Percentiles rank a stretch among this genome's conserved stretches.
phyloP scores from a whole-genome alignment of 2,113 vertebrate species.

The Corythornis vintsioides region DNA sequence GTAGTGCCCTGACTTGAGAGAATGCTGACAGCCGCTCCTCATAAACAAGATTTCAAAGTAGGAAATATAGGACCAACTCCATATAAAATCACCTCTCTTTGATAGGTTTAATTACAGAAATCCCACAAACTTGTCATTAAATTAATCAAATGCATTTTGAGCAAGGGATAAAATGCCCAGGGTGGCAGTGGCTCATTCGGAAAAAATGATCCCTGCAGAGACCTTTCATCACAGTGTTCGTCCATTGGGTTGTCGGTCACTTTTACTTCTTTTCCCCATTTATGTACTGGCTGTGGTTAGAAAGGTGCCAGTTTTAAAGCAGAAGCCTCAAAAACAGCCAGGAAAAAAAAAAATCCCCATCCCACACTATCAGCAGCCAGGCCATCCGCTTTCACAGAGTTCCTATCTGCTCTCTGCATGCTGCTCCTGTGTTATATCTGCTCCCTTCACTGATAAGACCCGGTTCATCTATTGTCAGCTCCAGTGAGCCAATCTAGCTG shows the following conservation, averaged over 20 bases:
- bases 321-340: neutral
- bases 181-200: neutral
- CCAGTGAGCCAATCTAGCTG: slow-evolving; percentile 47
- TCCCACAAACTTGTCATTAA: slow-evolving; percentile 53
- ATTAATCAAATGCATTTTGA: slow-evolving; percentile 45
- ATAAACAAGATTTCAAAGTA: slow-evolving; percentile 14
- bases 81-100: slow-evolving; percentile 16
- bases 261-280: slow-evolving; percentile 6
- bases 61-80: neutral
- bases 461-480: slow-evolving; percentile 47
- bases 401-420: slow-evolving; percentile 55
- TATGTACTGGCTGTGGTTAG: slow-evolving; percentile 3
- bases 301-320: slow-evolving; percentile 31
- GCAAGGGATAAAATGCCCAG: slow-evolving; percentile 22
- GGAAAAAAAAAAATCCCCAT: neutral
- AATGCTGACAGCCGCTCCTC: neutral
- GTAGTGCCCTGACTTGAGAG: neutral
- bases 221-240: slow-evolving; percentile 8
- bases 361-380: neutral
- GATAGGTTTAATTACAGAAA: slow-evolving; percentile 60
- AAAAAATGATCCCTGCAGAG: neutral
- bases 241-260: neutral
- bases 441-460: slow-evolving; percentile 39
- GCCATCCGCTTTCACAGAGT: neutral
- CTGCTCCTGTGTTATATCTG: slow-evolving; percentile 42